Evolutionary conservation across 2,888 invertebrate species (phyloP).

Genomic region (Thysanoteuthis rhombus): DNA sequence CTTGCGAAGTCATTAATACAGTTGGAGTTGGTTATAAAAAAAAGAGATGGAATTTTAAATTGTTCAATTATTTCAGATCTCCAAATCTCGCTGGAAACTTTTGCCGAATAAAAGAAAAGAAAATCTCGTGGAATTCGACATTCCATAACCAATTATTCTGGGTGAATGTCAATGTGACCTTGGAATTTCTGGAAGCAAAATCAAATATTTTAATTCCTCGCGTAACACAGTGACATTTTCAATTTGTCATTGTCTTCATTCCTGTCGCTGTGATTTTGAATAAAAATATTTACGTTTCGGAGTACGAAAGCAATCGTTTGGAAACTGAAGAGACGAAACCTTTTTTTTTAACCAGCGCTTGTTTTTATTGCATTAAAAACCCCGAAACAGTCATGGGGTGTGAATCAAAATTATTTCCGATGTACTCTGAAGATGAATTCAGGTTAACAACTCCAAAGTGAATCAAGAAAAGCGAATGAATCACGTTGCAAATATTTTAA

Average conservation of each 20-base stretch:
- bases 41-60: background rate
- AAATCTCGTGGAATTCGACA: background rate
- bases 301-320: background rate
- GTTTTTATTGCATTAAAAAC: background rate
- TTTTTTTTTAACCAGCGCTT: background rate
- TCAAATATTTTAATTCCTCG: background rate
- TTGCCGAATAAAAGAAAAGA: background rate
- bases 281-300: background rate
- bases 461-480: background rate
- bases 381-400: background rate
- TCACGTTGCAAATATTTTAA: background rate
- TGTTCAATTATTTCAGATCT: background rate
- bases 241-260: background rate
- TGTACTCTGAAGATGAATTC: background rate
- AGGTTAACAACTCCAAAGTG: background rate
- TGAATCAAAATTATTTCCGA: background rate
- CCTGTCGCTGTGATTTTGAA: background rate
- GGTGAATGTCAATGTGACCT: background rate
- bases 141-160: background rate
- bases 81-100: background rate
- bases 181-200: background rate
- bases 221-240: background rate
- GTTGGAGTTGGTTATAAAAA: background rate
- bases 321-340: background rate
- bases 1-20: no score